A percentile compares a stretch with the other conserved stretches of the same genome.
Evolutionary conservation across 2,113 vertebrate species (phyloP).

Genomic region (Megaleporinus macrocephalus): DNA sequence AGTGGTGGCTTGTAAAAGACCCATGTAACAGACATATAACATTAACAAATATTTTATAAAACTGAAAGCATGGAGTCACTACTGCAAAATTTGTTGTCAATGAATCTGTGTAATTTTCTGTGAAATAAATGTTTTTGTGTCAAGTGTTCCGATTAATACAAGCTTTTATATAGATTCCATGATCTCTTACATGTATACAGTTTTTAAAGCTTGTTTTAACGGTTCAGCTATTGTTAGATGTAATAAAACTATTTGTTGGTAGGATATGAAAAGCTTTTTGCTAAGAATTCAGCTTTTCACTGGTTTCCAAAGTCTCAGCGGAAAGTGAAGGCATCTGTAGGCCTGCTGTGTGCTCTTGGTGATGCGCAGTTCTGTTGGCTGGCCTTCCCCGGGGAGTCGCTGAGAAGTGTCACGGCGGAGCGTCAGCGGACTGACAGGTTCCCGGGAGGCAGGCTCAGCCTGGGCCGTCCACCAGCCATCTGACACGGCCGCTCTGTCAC

Average conservation of each 20-base stretch:
- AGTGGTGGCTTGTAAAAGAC: too few relatives aligned
- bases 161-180: too few relatives aligned
- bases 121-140: too few relatives aligned
- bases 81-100: too few relatives aligned
- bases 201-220: too few relatives aligned
- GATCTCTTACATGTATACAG: too few relatives aligned
- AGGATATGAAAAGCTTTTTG: not conserved
- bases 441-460: constrained; percentile 59
- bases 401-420: constrained; percentile 45
- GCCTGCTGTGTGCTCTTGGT: constrained; percentile 56
- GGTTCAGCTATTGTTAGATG: not conserved
- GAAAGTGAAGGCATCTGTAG: constrained; percentile 28
- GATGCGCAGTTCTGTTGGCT: constrained; percentile 60
- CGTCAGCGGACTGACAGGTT: constrained; percentile 63
- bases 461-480: constrained; percentile 58
- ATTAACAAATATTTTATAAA: too few relatives aligned
- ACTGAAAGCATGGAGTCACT: too few relatives aligned
- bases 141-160: too few relatives aligned
- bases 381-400: constrained; percentile 49
- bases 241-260: not conserved
- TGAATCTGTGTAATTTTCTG: too few relatives aligned
- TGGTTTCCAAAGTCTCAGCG: constrained; percentile 17
- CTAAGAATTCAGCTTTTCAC: not conserved
- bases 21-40: too few relatives aligned
- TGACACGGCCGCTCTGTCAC: constrained; percentile 66